A percentile compares a stretch with the other conserved stretches of the same genome.
Conservation (phyloP, 2,113 vertebrate genomes). For the Epinephelus fuscoguttatus region DNA sequence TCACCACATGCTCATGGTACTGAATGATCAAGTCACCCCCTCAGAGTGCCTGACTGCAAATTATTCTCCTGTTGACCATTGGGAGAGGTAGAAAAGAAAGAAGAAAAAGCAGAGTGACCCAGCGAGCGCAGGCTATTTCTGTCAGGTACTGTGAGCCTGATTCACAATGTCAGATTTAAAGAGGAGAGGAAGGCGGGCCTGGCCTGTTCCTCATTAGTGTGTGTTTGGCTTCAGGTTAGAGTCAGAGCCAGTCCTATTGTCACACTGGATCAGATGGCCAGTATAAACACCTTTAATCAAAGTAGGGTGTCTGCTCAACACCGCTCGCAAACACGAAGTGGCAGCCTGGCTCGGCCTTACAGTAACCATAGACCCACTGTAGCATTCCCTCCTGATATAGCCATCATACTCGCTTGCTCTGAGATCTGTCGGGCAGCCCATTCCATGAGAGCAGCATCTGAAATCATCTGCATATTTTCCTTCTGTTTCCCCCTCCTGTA, state of each 20-base stretch:
- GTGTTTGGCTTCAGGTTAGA: constrained; percentile 73
- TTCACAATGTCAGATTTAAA: constrained; percentile 75
- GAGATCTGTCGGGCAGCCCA: constrained; percentile 11
- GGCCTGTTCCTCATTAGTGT: constrained; percentile 81
- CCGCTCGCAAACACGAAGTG: constrained; percentile 72
- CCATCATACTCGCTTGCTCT: constrained; percentile 24
- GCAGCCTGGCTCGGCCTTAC: constrained; percentile 57
- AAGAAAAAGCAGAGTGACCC: background rate
- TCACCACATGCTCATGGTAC: constrained; percentile 13
- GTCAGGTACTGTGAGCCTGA: constrained; percentile 69
- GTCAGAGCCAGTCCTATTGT: constrained; percentile 72
- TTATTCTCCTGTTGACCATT: constrained; percentile 48
- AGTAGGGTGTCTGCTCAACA: constrained; percentile 71
- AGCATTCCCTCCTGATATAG: constrained; percentile 61
- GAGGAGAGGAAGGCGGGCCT: constrained; percentile 25
- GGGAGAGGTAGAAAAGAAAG: constrained; percentile 4
- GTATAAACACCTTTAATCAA: constrained; percentile 83
- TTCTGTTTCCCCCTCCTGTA: background rate
- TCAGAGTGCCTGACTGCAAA: constrained; percentile 32
- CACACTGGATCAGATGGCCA: constrained; percentile 78
- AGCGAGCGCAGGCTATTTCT: constrained; percentile 62
- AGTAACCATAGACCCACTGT: constrained; percentile 66
- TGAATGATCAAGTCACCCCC: constrained; percentile 17
- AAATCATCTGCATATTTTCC: constrained; percentile 42
- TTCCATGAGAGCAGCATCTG: background rate